Percentiles rank a stretch among this genome's conserved stretches.
Evolutionary conservation across 2,113 vertebrate genomes (phyloP).

Genomic region (Corythornis cristatus): DNA sequence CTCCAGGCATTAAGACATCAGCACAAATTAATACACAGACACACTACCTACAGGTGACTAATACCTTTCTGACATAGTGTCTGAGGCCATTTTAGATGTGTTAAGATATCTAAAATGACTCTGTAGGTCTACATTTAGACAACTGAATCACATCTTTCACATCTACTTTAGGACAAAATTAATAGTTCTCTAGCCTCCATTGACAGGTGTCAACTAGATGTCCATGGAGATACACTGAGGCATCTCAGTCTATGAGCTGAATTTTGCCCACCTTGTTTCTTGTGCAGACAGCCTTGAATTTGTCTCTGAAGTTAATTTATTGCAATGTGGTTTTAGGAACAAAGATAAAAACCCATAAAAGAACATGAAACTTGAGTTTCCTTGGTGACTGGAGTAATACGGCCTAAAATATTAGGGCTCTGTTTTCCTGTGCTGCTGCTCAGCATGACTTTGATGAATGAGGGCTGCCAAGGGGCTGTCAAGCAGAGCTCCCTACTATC

Average conservation of each 20-base stretch:
- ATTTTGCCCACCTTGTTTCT: neutral
- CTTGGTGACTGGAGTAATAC: neutral
- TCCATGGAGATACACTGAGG: neutral
- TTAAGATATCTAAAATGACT: neutral
- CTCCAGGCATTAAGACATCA: neutral
- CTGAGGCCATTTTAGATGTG: neutral
- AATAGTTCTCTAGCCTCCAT: neutral
- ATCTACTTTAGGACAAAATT: neutral
- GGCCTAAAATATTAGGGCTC: neutral
- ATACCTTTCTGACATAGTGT: neutral
- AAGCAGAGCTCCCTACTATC: neutral
- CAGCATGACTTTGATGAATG: slow-evolving; percentile 8
- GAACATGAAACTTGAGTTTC: neutral
- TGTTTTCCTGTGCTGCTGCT: slow-evolving; percentile 3
- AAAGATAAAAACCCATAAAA: neutral
- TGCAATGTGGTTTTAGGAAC: neutral
- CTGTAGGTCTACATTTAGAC: neutral
- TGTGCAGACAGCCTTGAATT: neutral
- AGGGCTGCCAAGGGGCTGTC: neutral
- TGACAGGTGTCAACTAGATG: neutral
- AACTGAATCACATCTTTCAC: neutral
- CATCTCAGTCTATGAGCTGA: neutral
- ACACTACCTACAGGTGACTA: neutral
- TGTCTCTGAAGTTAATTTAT: neutral
- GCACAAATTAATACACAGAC: neutral